These are phyloP conservation scores for Pleuronectes platessa DNA, from an alignment of 2,113 vertebrate species.

Conservation along the genomic window DNA sequence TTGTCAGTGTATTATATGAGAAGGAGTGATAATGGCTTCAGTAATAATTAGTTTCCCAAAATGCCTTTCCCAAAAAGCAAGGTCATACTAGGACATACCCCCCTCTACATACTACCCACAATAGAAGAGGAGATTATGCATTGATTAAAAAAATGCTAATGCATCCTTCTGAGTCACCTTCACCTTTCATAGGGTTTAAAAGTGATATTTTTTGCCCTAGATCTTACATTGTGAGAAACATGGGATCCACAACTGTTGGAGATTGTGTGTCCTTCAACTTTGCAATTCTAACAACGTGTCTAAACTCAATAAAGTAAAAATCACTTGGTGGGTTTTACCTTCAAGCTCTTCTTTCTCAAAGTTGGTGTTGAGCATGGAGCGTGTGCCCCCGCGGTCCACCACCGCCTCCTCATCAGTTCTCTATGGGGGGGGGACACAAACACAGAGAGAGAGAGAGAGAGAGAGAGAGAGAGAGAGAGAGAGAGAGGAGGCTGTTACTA, in stretches of 20 bases:
- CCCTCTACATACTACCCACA: no score
- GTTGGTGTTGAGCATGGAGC: conserved; percentile 98
- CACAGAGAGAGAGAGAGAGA: neutral
- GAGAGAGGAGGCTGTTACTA: neutral
- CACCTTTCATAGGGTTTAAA: no score
- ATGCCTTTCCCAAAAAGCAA: neutral
- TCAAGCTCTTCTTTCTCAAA: conserved; percentile 99
- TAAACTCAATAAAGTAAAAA: neutral
- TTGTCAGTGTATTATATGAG: conserved; percentile 14
- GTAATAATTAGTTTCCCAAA: neutral
- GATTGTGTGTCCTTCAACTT: neutral
- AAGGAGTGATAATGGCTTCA: neutral
- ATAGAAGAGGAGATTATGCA: neutral
- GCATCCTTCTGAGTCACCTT: no score
- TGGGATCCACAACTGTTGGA: neutral
- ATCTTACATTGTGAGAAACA: neutral
- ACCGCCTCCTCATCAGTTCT: conserved; percentile 98
- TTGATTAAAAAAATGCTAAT: no score
- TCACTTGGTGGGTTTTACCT: conserved; percentile 83
- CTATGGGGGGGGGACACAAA: conserved; percentile 72
- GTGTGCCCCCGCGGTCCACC: conserved; percentile 95
- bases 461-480: neutral
- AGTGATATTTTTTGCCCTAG: no score
- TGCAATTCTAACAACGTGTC: neutral
- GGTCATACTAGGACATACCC: no score